Base-by-base conservation (phyloP, 2,113 vertebrate species). In the Platysteira castanea region DNA sequence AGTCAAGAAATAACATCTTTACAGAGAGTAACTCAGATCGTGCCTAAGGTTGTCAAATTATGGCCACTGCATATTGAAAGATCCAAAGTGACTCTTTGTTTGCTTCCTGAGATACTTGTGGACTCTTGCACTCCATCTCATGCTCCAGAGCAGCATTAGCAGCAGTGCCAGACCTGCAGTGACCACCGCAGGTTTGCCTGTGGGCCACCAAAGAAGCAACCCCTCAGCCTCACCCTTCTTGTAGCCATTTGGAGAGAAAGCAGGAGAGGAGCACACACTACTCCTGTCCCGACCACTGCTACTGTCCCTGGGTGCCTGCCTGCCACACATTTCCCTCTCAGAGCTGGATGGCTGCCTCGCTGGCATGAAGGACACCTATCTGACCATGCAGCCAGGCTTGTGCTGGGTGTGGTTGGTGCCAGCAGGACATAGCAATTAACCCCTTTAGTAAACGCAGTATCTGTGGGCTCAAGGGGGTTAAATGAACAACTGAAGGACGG, bases 381-480 rank as follows among this genome's bases (percentile, higher is more conserved):
- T 83, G 63, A 74, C 22, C n/a, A 21, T 4, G 20, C 35, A 83
- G 10, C 30, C 5, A n/a, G 31, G 35, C 24, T 42, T 85, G 39
- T 76, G 41, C 42, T 63, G 46, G 19, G 15, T 39, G 10, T 13
- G 21, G 19, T 11, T 63, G 41, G 26, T 57, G 41, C 53, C 39
- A 41, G 13, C 30, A 82, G 73, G 56, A n/a, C 37, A 33, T 2
- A 67, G 49, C 1, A 0, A 28, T 53, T 69, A 50, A 56, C 9
- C 13, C 3, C 19, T 78, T 47, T 41, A 56, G 17, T 33, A 83
- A 65, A 84, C 16, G 15, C 42, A 78, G 42, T 37, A n/a, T 84
- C 75, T 84, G 42, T 57, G 22, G 73, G 41, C 69, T 89, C 30
- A 39, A 50, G 87, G 65, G 84, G 80, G 68, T 89, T 64, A 96